phyloP scores from a whole-genome alignment of 2,113 vertebrate genomes.

The Carassius carassius region DNA sequence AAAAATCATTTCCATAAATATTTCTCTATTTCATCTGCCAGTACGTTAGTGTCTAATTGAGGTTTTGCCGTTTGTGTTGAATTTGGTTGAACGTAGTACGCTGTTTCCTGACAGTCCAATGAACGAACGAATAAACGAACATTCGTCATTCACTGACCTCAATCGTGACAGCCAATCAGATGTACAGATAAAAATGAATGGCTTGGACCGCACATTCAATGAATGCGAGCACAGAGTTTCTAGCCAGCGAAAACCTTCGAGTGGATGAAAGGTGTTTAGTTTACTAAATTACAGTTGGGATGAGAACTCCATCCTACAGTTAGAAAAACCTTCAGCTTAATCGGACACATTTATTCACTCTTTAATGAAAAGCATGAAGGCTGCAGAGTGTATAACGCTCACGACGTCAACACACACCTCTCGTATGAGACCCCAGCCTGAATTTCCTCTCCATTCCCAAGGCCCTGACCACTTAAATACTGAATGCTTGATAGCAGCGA shows the following conservation, averaged over 20 bases:
- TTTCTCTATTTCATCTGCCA: constrained; percentile 66
- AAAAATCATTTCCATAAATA: constrained; percentile 83
- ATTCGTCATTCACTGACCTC: constrained; percentile 38
- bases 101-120: constrained; percentile 36
- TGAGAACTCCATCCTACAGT: constrained; percentile 28
- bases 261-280: constrained; percentile 18
- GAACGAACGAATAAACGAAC: neutral
- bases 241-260: constrained; percentile 21
- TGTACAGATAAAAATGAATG: constrained; percentile 34
- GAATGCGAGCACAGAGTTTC: neutral
- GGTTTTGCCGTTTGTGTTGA: constrained; percentile 71
- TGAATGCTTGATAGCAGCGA: constrained; percentile 76
- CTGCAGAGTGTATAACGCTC: constrained; percentile 3
- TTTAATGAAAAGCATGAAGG: constrained; percentile 30
- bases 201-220: constrained; percentile 24
- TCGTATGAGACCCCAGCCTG: neutral
- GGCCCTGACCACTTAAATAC: constrained; percentile 62
- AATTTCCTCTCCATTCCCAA: constrained; percentile 50
- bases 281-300: constrained; percentile 38
- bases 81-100: constrained; percentile 70
- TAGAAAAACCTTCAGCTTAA: constrained; percentile 38
- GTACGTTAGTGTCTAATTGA: constrained; percentile 79
- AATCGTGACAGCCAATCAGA: constrained; percentile 45
- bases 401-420: neutral
- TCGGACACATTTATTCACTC: constrained; percentile 33